phyloP scores from a whole-genome alignment of 64 coral and sea anemone species.

The Montipora capricornis region DNA sequence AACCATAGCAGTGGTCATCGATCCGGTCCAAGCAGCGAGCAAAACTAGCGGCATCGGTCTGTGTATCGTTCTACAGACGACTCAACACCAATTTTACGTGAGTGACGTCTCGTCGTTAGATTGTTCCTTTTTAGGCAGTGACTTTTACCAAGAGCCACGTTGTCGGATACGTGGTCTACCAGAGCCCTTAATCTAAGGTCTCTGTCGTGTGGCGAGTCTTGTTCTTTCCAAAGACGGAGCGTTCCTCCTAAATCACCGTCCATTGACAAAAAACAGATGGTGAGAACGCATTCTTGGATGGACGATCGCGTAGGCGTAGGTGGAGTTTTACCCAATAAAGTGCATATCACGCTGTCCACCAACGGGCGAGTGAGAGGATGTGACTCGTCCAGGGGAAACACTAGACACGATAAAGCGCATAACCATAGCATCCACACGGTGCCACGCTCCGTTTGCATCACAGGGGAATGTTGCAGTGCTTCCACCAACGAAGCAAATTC shows the following conservation, averaged over 20 bases:
- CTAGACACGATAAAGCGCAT: background rate
- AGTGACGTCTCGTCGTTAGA: background rate
- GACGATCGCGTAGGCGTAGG: background rate
- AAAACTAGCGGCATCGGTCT: background rate
- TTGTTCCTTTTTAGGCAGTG: background rate
- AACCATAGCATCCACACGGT: background rate
- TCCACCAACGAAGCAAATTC: background rate
- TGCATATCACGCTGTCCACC: background rate
- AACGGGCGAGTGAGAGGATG: background rate
- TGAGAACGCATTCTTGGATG: background rate
- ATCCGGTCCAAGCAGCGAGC: background rate
- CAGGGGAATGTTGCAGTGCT: background rate
- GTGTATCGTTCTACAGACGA: background rate
- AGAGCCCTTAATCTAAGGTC: background rate
- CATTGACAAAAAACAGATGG: background rate
- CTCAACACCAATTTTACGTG: background rate
- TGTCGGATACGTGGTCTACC: background rate
- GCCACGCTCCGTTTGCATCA: background rate
- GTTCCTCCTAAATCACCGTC: background rate
- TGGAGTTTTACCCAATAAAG: background rate
- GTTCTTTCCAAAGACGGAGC: background rate
- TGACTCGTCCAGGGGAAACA: background rate
- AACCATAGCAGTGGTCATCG: background rate
- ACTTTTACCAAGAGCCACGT: background rate
- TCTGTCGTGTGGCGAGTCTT: background rate